These are phyloP conservation scores for Athetis lepigone DNA, from an alignment of 2,888 invertebrate species.

Conservation along the genomic window DNA sequence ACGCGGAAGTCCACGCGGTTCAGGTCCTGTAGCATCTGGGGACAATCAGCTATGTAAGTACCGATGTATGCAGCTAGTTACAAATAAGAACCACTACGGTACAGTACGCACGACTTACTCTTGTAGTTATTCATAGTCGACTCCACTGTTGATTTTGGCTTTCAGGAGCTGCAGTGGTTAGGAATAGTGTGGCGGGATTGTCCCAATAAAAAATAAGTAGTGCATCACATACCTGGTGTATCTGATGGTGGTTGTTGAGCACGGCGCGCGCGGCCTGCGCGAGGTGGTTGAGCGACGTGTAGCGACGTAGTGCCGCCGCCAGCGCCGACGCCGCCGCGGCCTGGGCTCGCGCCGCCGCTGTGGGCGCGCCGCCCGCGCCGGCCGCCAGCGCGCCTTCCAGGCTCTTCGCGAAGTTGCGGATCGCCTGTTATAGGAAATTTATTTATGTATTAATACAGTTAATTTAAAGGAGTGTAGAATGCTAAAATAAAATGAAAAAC, in stretches of 20 bases:
- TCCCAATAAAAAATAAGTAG: too few species aligned
- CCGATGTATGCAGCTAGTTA: not conserved
- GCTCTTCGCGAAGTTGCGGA: conserved; percentile 87
- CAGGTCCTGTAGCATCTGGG: conserved; percentile 99
- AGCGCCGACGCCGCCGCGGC: conserved; percentile 97
- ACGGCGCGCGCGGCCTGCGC: conserved; percentile 99
- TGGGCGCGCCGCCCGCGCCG: conserved; percentile 95
- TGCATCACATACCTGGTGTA: conserved; percentile 95
- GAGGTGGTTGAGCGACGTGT: conserved; percentile 99
- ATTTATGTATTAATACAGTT: too few species aligned
- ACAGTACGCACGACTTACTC: too few species aligned
- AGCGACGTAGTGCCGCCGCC: conserved; percentile 98
- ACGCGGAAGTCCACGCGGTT: conserved; percentile 99
- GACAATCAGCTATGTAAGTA: conserved; percentile 70
- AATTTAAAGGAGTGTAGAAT: too few species aligned
- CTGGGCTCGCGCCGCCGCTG: conserved; percentile 94
- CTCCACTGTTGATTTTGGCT: too few species aligned
- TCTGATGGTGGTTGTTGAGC: conserved; percentile 98
- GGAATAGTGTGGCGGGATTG: too few species aligned
- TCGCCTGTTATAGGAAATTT: too few species aligned
- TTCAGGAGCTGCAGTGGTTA: too few species aligned
- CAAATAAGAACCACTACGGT: too few species aligned
- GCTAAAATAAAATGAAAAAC: too few species aligned
- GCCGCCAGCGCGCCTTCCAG: conserved; percentile 97
- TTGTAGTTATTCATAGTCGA: too few species aligned